phyloP scores from a whole-genome alignment of 2,888 invertebrate species.

The Barypeithes pellucidus region DNA sequence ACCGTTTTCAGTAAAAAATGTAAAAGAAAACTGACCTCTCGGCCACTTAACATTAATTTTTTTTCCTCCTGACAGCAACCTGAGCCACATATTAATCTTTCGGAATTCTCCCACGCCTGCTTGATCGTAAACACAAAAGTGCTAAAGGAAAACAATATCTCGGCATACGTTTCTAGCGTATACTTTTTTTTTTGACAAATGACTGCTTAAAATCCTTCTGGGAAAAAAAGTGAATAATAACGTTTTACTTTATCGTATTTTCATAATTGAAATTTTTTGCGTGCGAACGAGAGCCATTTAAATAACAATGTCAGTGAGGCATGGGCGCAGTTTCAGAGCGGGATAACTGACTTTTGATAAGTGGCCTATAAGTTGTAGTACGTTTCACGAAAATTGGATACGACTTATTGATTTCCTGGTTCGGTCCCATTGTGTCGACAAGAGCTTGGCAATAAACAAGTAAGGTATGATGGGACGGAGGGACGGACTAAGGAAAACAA shows the following conservation, averaged over 20 bases:
- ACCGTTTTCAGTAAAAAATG: not conserved
- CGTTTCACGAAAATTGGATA: too few relatives aligned
- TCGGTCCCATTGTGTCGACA: too few relatives aligned
- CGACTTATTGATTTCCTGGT: too few relatives aligned
- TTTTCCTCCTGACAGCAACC: constrained; percentile 37
- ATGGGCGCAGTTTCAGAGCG: not conserved
- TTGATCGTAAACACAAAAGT: constrained; percentile 14
- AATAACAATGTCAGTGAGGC: not conserved
- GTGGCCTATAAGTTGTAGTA: too few relatives aligned
- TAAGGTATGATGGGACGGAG: too few relatives aligned
- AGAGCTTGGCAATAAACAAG: too few relatives aligned
- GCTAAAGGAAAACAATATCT: constrained; percentile 9
- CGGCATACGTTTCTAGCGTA: constrained; percentile 7
- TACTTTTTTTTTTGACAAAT: constrained; percentile 13
- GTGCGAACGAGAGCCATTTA: constrained; percentile 3
- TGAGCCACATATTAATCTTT: constrained; percentile 48
- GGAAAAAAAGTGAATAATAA: constrained; percentile 2
- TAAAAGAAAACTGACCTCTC: constrained; percentile 32
- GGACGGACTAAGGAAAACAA: too few relatives aligned
- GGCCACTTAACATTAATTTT: constrained; percentile 28
- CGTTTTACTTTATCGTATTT: constrained; percentile 4
- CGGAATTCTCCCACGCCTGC: constrained; percentile 3
- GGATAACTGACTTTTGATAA: too few relatives aligned
- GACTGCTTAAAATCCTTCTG: constrained; percentile 2
- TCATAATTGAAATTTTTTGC: constrained; percentile 8